Evolutionary conservation across 2,797 vertebrate species (phyloP).

Genomic region (Graptemys geographica): DNA sequence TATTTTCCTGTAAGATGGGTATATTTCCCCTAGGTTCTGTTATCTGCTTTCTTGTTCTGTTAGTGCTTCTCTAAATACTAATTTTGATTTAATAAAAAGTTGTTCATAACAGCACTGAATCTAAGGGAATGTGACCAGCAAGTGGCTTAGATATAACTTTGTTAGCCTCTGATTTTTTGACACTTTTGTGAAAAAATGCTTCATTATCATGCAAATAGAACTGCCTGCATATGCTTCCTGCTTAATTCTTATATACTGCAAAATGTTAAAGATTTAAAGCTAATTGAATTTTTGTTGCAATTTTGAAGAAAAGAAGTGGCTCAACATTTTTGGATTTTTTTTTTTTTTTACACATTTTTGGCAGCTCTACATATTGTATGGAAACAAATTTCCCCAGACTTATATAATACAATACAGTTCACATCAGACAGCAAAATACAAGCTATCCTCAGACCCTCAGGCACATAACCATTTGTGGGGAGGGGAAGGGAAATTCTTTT

Average conservation of each 20-base stretch:
- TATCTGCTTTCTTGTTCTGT: constrained; percentile 1
- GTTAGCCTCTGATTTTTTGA: background rate
- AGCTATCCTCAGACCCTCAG: background rate
- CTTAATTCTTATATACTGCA: background rate
- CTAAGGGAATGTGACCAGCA: background rate
- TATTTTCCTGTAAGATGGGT: background rate
- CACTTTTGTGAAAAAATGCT: background rate
- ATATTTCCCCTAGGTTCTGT: background rate
- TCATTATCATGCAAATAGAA: constrained; percentile 15
- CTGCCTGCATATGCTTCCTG: background rate
- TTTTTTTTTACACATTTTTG: constrained; percentile 18
- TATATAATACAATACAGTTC: background rate
- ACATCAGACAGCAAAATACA: background rate
- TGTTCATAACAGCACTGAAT: background rate
- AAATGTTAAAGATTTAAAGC: background rate
- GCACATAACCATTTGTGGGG: background rate
- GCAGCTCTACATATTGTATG: background rate
- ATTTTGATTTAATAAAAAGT: background rate
- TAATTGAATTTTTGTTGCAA: background rate
- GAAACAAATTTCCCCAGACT: background rate
- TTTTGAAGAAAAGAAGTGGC: background rate
- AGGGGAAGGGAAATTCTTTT: background rate
- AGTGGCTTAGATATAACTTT: constrained; percentile 1
- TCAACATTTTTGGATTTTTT: background rate
- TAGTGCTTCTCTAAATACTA: background rate